phyloP scores from a whole-genome alignment of 2,888 invertebrate genomes.

The Diaphora mendica region DNA sequence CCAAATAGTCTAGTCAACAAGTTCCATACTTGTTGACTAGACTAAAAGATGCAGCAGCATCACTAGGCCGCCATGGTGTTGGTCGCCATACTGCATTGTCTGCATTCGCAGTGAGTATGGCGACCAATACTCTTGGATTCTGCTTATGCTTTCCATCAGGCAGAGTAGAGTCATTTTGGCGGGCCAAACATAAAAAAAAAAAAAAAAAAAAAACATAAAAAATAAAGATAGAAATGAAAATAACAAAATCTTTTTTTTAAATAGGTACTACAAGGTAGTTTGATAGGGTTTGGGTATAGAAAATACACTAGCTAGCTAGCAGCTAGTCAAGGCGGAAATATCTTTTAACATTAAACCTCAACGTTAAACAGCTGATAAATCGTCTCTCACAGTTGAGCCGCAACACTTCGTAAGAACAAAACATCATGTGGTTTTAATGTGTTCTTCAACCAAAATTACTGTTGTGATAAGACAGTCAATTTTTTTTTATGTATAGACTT shows the following conservation, averaged over 20 bases:
- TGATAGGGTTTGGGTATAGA: neutral
- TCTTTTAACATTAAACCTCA: neutral
- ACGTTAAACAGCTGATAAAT: neutral
- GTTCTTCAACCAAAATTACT: neutral
- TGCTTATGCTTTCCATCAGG: no score
- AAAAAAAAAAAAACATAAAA: no score
- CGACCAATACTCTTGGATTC: no score
- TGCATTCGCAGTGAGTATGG: no score
- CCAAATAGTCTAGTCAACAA: no score
- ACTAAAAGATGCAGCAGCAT: no score
- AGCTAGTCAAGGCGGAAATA: neutral
- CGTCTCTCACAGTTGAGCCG: neutral
- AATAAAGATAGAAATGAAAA: neutral
- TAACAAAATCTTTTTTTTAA: neutral
- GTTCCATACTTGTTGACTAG: no score
- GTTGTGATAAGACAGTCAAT: neutral
- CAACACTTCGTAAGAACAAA: neutral
- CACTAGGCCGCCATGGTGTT: no score
- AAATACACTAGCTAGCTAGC: neutral
- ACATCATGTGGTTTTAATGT: neutral
- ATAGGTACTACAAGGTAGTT: neutral
- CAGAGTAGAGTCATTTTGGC: no score
- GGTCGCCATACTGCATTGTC: no score
- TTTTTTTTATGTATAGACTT: no score
- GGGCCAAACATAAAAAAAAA: no score